Evolutionary conservation across 2,888 invertebrate genomes (phyloP), one percentile per base, ranked within the genome.

Genomic region (Stegana nigrithorax): DNA sequence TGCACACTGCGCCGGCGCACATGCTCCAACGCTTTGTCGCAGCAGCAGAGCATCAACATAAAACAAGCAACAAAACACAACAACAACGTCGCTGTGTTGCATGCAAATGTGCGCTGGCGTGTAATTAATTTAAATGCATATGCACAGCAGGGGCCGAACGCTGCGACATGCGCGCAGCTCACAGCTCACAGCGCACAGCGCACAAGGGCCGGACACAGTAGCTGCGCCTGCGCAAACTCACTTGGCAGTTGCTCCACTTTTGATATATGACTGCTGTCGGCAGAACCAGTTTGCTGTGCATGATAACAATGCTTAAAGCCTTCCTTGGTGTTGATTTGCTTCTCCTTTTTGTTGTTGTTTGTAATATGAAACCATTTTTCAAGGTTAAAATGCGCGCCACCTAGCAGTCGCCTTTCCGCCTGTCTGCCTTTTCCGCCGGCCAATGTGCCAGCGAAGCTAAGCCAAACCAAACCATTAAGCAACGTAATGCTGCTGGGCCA

Each of bases 221-320:
- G 45, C 45, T 45, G 23, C 19, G 23, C 8, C 17, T 45, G 23
- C 23, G 3, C 23, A 45, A 19, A 45, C 45, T 19, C 23, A 21
- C 21, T 45, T 12, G 23, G 26, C 56, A 51, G 26, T 56, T 68
- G 75, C 65, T 69, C 73, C 65, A 72, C 59, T 73, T 67, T 70
- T 77, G 80, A 76, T 79, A 72, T 79, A 79, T 75, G 67, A n/a
- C 57, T 66, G 68, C 69, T 63, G 68, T 66, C 70, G 75, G 71
- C 70, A 12, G 6, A 47, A 47, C 21, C 47, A 2, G 47, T 55
- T 55, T n/a, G 55, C 6, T 5, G 32, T n/a, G n/a, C n/a, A n/a
- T n/a, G n/a, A n/a, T n/a, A n/a, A n/a, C n/a, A n/a, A n/a, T n/a
- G n/a, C n/a, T n/a, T n/a, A n/a, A n/a, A n/a, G n/a, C n/a, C n/a